Evolutionary conservation across 2,113 vertebrate species (phyloP).

Genomic region (Myotis yumanensis): DNA sequence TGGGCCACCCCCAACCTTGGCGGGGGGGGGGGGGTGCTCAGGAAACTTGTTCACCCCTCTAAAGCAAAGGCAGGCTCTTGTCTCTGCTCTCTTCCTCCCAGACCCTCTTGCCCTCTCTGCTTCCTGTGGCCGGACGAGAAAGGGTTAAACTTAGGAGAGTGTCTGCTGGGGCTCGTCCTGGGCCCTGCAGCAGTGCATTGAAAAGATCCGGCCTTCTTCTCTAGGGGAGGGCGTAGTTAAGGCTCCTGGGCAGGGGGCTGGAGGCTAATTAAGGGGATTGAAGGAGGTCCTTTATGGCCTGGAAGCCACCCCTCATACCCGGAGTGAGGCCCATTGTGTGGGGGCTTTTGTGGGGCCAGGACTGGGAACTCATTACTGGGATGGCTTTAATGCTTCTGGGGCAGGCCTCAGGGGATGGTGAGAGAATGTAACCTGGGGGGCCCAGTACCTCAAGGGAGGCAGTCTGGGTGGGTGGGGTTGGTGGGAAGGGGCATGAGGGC

Average conservation of each 20-base stretch:
- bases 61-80: neutral
- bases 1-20: neutral
- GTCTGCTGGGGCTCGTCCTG: neutral
- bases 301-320: conserved; percentile 60
- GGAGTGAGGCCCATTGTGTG: conserved; percentile 68
- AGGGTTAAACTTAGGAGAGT: conserved; percentile 63
- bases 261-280: conserved; percentile 51
- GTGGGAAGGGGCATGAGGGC: conserved; percentile 6
- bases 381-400: conserved; percentile 55
- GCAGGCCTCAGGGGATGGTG: conserved; percentile 25
- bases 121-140: conserved; percentile 12
- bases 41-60: neutral
- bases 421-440: conserved; percentile 55
- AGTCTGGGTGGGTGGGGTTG: neutral
- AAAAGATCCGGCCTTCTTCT: conserved; percentile 53
- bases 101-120: neutral
- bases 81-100: neutral
- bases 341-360: conserved; percentile 46
- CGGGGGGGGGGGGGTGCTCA: neutral
- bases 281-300: conserved; percentile 64
- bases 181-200: neutral
- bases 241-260: neutral
- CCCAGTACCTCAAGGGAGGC: neutral
- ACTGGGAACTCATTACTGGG: conserved; percentile 70
- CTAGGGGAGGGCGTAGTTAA: conserved; percentile 24